Evolutionary conservation across 2,113 vertebrate species (phyloP).

Genomic region (Rhinolophus sinicus): DNA sequence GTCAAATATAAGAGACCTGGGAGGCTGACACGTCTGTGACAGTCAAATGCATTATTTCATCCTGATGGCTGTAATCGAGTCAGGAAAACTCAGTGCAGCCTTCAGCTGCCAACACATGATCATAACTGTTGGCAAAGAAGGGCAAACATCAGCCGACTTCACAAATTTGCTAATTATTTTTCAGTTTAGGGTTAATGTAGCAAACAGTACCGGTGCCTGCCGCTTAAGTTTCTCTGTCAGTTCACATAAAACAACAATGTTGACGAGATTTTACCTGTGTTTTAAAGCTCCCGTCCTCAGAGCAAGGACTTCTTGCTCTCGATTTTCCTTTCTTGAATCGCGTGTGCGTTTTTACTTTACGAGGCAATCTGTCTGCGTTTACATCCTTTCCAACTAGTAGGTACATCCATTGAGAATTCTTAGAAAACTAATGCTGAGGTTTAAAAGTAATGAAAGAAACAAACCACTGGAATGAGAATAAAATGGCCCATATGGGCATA

Average conservation of each 20-base stretch:
- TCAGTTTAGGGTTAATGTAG: neutral
- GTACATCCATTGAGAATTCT: neutral
- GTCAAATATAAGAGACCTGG: neutral
- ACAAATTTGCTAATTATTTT: neutral
- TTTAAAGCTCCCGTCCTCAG: neutral
- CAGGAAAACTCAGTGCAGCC: neutral
- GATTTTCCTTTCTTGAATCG: neutral
- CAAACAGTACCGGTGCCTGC: neutral
- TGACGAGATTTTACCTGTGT: neutral
- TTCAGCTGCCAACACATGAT: neutral
- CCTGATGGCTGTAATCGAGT: neutral
- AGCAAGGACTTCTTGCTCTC: neutral
- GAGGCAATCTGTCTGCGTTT: neutral
- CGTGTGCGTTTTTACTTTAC: neutral
- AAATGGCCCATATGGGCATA: neutral
- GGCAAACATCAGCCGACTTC: neutral
- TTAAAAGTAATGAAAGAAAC: constrained; percentile 22
- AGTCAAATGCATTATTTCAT: neutral
- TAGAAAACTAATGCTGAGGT: neutral
- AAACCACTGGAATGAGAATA: neutral
- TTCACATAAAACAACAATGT: neutral
- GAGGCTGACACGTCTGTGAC: neutral
- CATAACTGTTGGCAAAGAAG: constrained; percentile 1
- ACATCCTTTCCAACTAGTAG: neutral
- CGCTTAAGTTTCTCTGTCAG: neutral